These are phyloP conservation scores for Sorex maritimensis DNA, from an alignment of 2,797 vertebrate genomes.

Conservation along the genomic window DNA sequence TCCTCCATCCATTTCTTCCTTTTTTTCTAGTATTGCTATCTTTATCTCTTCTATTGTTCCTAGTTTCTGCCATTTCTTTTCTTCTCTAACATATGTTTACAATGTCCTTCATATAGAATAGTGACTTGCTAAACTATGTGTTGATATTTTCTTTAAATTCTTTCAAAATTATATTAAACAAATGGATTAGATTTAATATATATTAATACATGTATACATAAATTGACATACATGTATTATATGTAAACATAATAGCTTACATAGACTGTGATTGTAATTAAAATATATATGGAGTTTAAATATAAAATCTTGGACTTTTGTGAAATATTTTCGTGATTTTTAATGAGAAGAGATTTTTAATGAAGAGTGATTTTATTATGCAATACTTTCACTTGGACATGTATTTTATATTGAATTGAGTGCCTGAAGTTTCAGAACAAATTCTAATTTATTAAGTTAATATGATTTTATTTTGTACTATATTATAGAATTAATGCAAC, in stretches of 20 bases:
- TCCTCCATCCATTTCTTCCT: background rate
- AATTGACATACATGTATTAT: background rate
- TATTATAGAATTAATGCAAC: background rate
- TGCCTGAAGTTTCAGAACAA: background rate
- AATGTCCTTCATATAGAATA: background rate
- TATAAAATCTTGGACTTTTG: background rate
- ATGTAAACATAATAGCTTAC: background rate
- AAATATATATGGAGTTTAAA: background rate
- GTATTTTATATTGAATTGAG: conserved; percentile 2
- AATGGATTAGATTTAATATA: background rate
- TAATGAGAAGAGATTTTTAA: background rate
- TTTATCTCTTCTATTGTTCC: background rate
- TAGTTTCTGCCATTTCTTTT: background rate
- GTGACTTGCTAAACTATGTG: background rate
- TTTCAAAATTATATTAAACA: background rate
- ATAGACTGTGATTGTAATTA: background rate
- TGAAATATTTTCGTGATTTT: background rate
- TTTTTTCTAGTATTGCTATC: background rate
- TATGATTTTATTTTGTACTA: background rate
- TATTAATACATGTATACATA: background rate
- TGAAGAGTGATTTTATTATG: background rate
- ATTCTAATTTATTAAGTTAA: background rate
- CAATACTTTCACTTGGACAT: background rate
- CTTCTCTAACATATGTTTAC: background rate
- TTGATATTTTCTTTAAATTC: background rate